These are phyloP conservation scores for Monochamus alternatus DNA, from an alignment of 2,888 invertebrate species.

Conservation along the genomic window DNA sequence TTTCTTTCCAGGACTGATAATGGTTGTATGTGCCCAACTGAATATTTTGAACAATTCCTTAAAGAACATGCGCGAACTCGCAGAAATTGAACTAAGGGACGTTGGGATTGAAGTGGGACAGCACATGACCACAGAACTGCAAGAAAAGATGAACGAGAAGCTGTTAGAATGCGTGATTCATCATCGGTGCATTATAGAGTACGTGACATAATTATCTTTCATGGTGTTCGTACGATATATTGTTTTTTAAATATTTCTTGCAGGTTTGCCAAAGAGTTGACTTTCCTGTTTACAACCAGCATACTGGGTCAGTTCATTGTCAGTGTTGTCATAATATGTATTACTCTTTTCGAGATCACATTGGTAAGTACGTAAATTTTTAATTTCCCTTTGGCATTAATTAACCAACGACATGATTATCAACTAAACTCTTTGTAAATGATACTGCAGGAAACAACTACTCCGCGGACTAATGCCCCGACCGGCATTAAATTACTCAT, in stretches of 20 bases:
- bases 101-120: background rate
- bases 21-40: constrained; percentile 66
- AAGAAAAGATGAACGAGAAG: constrained; percentile 41
- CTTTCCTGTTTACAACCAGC: constrained; percentile 45
- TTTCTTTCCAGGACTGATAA: constrained; percentile 29
- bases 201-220: constrained; percentile 24
- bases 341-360: constrained; percentile 66
- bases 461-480: too few relatives aligned
- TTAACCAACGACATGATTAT: too few relatives aligned
- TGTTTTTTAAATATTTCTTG: constrained; percentile 7
- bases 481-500: too few relatives aligned
- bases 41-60: constrained; percentile 69
- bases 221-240: constrained; percentile 9
- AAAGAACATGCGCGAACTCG: constrained; percentile 45
- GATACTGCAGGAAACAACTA: too few relatives aligned
- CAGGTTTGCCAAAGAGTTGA: constrained; percentile 47
- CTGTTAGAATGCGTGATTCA: constrained; percentile 47
- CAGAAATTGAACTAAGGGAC: constrained; percentile 20
- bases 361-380: constrained; percentile 55
- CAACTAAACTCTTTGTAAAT: too few relatives aligned
- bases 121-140: constrained; percentile 32
- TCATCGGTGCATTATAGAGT: constrained; percentile 51
- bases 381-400: background rate
- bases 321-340: constrained; percentile 64
- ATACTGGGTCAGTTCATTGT: constrained; percentile 58